Evolutionary conservation across 2,797 vertebrate species (phyloP).

Genomic region (Scolopax rusticola): DNA sequence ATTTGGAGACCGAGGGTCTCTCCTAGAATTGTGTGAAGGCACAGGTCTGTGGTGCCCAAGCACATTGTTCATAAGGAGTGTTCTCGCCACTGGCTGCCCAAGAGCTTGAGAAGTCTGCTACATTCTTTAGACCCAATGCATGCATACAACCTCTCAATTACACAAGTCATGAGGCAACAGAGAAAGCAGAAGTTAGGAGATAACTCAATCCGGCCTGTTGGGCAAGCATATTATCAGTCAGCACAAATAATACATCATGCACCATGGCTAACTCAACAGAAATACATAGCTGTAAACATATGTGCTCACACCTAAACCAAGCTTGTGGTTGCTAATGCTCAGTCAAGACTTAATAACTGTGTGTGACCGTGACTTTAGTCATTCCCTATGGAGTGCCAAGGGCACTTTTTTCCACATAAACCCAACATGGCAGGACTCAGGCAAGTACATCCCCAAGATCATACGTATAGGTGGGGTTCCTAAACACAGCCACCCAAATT

Average conservation of each 20-base stretch:
- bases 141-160: fast-evolving
- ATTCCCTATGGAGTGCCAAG: neutral
- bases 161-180: fast-evolving
- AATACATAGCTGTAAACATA: neutral
- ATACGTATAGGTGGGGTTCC: neutral
- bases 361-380: neutral
- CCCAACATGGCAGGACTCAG: neutral
- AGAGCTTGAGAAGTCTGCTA: neutral
- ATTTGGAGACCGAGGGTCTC: neutral
- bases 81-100: fast-evolving
- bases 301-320: neutral
- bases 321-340: neutral
- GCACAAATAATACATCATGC: neutral
- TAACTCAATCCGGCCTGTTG: fast-evolving
- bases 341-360: neutral
- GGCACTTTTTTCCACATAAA: neutral
- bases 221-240: neutral
- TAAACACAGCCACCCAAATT: neutral
- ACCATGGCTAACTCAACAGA: neutral
- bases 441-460: neutral
- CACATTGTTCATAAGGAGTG: fast-evolving
- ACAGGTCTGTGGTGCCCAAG: fast-evolving
- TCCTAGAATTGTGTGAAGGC: neutral
- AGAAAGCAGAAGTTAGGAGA: neutral
- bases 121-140: neutral